Conservation (phyloP, 35 echinoderm and acorn worm species). For the Lytechinus pictus region DNA sequence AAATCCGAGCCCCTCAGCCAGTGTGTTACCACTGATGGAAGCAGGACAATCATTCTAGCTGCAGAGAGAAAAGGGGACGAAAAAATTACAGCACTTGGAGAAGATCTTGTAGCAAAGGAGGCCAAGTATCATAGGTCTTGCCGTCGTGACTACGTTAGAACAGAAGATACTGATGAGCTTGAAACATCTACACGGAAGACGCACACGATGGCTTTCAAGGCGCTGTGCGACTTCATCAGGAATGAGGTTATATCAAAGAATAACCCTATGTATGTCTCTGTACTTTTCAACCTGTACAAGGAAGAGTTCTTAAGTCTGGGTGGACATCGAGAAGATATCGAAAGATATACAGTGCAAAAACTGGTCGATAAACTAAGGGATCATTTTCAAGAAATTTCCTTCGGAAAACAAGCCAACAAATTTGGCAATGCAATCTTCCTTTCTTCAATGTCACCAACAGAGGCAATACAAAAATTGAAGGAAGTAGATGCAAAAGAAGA, state of each 20-base stretch:
- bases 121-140: constrained; percentile 64
- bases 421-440: constrained; percentile 66
- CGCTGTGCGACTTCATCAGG: constrained; percentile 38
- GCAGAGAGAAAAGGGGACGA: constrained; percentile 51
- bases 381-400: constrained; percentile 55
- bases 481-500: constrained; percentile 55
- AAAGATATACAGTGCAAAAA: constrained; percentile 58
- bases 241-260: constrained; percentile 48
- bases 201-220: constrained; percentile 36
- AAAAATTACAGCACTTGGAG: constrained; percentile 42
- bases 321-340: constrained; percentile 62
- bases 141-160: constrained; percentile 55
- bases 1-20: constrained; percentile 62
- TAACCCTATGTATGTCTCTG: constrained; percentile 28
- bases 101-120: constrained; percentile 81
- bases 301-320: constrained; percentile 59
- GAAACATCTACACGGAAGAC: constrained; percentile 37
- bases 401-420: constrained; percentile 67
- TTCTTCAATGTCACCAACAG: constrained; percentile 51
- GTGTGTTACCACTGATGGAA: constrained; percentile 58
- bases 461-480: constrained; percentile 52
- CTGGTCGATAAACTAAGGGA: constrained; percentile 60
- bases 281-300: constrained; percentile 52
- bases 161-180: constrained; percentile 38
- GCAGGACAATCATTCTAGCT: constrained; percentile 54